phyloP scores from a whole-genome alignment of 2,888 invertebrate species.

The Pristionchus arcanus region DNA sequence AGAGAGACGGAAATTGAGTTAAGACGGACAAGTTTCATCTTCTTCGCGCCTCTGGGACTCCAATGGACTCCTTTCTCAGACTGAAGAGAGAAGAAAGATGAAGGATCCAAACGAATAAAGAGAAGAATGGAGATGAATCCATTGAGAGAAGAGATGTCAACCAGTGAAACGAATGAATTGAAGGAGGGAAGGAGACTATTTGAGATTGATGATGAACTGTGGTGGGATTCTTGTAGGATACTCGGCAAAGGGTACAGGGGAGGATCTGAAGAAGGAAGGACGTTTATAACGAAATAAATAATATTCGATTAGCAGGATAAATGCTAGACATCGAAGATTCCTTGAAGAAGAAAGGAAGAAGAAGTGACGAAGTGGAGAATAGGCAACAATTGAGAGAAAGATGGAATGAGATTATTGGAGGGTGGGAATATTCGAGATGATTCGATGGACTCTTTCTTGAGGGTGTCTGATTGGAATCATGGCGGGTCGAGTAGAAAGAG shows the following conservation, averaged over 20 bases:
- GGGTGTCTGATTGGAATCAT: not conserved
- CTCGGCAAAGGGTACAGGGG: not conserved
- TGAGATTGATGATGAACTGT: not conserved
- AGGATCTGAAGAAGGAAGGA: not conserved
- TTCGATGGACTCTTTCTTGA: conserved; percentile 10
- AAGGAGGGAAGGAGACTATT: not conserved
- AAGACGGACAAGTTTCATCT: conserved; percentile 36
- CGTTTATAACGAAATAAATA: not conserved
- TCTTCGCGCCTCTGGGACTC: conserved; percentile 21
- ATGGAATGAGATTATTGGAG: conserved; percentile 28
- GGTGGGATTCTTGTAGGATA: not conserved
- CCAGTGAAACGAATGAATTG: not conserved
- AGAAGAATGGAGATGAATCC: not conserved
- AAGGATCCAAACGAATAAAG: not conserved
- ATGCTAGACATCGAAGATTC: conserved; percentile 9
- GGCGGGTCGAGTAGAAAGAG: not conserved
- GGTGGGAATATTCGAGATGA: conserved; percentile 2
- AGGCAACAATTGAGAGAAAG: not conserved
- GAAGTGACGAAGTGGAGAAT: not conserved
- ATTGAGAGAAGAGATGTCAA: not conserved
- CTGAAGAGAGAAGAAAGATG: not conserved
- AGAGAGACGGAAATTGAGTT: not conserved
- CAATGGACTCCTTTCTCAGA: not conserved
- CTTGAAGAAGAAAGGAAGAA: not conserved
- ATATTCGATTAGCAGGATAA: conserved; percentile 3